Evolutionary conservation across 2,888 invertebrate genomes (phyloP).

Genomic region (Troides oblongomaculatus): DNA sequence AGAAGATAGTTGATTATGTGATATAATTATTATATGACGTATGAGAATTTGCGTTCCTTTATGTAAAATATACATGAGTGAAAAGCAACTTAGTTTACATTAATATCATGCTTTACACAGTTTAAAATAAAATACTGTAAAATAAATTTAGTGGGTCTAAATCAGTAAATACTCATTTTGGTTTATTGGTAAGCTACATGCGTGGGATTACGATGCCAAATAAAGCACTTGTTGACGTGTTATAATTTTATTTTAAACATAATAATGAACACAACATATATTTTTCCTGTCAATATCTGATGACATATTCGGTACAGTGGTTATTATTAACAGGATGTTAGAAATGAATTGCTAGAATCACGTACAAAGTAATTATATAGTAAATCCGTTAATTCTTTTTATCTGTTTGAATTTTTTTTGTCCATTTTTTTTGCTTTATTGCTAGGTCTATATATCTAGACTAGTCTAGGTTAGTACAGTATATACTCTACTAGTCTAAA

Average conservation of each 20-base stretch:
- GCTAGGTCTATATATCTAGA: too few relatives aligned
- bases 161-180: not conserved
- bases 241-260: not conserved
- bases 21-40: too few relatives aligned
- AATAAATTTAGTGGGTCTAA: not conserved
- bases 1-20: too few relatives aligned
- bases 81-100: not conserved
- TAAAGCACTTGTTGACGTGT: slow-evolving; percentile 2
- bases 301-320: not conserved
- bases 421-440: too few relatives aligned
- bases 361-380: too few relatives aligned
- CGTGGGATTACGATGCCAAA: not conserved
- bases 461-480: too few relatives aligned
- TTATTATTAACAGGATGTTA: not conserved
- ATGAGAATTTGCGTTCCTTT: too few relatives aligned
- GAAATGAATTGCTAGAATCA: too few relatives aligned
- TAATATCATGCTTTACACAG: not conserved
- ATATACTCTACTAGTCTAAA: too few relatives aligned
- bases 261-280: not conserved
- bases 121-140: not conserved
- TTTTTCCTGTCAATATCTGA: not conserved
- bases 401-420: too few relatives aligned
- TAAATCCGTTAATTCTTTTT: too few relatives aligned
- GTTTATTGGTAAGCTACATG: not conserved
- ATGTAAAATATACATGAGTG: too few relatives aligned